Conservation (phyloP, 2,797 vertebrate genomes). For the Podarcis lilfordi region DNA sequence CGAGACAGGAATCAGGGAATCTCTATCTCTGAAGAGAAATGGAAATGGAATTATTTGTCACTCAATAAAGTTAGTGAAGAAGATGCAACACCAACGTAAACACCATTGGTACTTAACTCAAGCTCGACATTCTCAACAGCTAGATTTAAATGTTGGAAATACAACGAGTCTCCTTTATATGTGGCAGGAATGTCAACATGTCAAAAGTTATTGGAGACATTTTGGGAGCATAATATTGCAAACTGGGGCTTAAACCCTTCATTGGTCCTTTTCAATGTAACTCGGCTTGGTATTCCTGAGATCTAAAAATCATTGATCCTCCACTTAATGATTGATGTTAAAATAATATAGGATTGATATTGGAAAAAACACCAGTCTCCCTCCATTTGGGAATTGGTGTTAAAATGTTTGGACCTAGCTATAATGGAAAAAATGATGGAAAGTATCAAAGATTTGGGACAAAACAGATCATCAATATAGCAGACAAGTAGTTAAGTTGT, state of each 20-base stretch:
- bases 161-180: not conserved
- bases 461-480: not conserved
- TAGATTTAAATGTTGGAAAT: no score
- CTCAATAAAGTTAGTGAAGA: no score
- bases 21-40: no score
- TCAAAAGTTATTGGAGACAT: not conserved
- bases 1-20: no score
- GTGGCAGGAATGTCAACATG: not conserved
- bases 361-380: not conserved
- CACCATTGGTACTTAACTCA: no score
- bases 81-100: no score
- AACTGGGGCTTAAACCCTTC: not conserved
- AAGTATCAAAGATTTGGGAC: not conserved
- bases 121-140: not conserved
- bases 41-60: no score
- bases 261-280: not conserved
- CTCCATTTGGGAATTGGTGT: no score
- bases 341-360: not conserved
- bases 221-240: not conserved
- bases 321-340: not conserved
- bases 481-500: not conserved
- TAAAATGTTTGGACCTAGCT: no score
- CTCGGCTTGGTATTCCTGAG: not conserved
- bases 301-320: not conserved
- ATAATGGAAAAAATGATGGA: no score